These are phyloP conservation scores for Acrocephalus kingi DNA, from an alignment of 2,113 vertebrate genomes.

Conservation along the genomic window DNA sequence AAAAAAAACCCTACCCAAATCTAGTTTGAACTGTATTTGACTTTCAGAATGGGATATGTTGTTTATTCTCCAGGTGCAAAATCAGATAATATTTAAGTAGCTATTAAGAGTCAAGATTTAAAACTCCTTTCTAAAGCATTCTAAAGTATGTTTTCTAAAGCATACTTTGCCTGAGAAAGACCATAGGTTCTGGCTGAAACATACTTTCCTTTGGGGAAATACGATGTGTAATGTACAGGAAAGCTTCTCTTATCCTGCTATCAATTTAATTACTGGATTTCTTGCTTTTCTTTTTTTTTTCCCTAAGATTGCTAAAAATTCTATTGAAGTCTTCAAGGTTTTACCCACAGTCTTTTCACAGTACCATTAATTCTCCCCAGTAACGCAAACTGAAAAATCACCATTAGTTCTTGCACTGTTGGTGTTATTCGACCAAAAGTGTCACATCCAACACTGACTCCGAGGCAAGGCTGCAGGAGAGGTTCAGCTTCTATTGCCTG, in stretches of 20 bases:
- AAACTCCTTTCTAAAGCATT: neutral
- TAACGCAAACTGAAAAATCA: neutral
- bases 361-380: neutral
- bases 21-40: neutral
- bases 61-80: slow-evolving; percentile 48
- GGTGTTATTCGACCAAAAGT: neutral
- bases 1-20: rapidly evolving
- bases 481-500: neutral
- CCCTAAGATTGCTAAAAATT: neutral
- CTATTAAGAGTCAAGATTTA: neutral
- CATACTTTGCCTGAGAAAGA: neutral
- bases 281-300: neutral
- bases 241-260: neutral
- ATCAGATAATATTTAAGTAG: neutral
- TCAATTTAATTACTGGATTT: neutral
- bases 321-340: neutral
- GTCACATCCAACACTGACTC: neutral
- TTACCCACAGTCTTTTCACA: neutral
- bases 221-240: neutral
- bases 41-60: slow-evolving; percentile 7
- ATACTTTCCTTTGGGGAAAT: neutral
- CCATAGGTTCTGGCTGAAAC: neutral
- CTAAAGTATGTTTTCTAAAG: neutral
- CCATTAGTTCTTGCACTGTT: neutral
- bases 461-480: rapidly evolving